Conservation (phyloP, 2,113 vertebrate genomes). For the Tor tambroides region DNA sequence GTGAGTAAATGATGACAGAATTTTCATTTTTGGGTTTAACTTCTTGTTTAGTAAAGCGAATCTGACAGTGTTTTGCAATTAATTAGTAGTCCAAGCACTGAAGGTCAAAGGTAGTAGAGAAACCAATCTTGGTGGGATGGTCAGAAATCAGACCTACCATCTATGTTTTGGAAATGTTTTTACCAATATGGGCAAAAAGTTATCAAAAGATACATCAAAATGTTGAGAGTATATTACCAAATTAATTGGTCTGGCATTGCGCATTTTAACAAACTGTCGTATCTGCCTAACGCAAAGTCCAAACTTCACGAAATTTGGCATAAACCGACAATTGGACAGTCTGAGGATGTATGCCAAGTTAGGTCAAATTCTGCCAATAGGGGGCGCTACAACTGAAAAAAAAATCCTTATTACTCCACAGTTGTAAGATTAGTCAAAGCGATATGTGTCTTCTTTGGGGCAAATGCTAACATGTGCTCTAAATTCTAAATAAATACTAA, state of each 20-base stretch:
- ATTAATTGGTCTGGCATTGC: background rate
- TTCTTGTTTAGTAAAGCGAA: slow-evolving; percentile 1
- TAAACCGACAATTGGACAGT: background rate
- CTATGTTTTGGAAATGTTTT: background rate
- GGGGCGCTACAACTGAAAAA: background rate
- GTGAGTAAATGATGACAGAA: too few relatives aligned
- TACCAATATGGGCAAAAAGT: background rate
- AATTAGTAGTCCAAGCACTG: background rate
- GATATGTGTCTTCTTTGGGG: background rate
- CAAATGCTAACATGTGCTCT: background rate
- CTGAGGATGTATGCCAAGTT: background rate
- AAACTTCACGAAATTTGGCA: background rate
- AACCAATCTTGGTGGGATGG: background rate
- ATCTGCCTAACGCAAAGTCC: background rate
- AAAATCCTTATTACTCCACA: background rate
- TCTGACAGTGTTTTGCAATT: slow-evolving; percentile 1
- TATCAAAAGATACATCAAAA: background rate
- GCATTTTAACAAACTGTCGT: background rate
- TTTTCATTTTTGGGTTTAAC: background rate
- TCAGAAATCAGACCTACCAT: background rate
- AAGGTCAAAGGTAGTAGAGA: background rate
- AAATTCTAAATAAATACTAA: too few relatives aligned
- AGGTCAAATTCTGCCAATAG: background rate
- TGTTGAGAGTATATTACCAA: background rate
- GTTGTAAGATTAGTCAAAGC: background rate